These are phyloP conservation scores for Apodemus sylvaticus DNA, from an alignment of 2,113 vertebrate species.

Conservation along the genomic window DNA sequence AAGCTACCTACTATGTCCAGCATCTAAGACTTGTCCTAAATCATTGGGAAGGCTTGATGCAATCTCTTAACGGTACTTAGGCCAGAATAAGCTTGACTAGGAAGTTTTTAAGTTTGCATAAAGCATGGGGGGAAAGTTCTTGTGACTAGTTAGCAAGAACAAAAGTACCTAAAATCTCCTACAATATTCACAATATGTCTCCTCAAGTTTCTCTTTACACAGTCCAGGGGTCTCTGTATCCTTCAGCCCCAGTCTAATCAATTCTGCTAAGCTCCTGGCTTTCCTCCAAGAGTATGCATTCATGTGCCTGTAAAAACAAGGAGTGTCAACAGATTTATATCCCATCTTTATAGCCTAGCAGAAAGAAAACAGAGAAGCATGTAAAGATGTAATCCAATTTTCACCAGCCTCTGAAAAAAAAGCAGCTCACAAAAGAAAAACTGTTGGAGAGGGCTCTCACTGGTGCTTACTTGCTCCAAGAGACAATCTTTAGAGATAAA, in stretches of 20 bases:
- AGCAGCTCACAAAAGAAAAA: background rate
- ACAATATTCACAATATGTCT: background rate
- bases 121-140: background rate
- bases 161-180: background rate
- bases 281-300: slow-evolving; percentile 47
- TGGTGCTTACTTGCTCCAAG: background rate
- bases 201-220: background rate
- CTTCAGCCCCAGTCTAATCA: background rate
- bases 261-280: background rate
- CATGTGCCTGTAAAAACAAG: slow-evolving; percentile 39
- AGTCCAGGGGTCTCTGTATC: background rate
- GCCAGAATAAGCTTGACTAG: background rate
- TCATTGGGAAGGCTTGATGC: background rate
- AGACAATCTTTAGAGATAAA: background rate
- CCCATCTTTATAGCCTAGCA: slow-evolving; percentile 45
- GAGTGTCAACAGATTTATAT: slow-evolving; percentile 35
- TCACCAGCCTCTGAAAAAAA: background rate
- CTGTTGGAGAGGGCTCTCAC: background rate
- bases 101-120: background rate
- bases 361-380: slow-evolving; percentile 18
- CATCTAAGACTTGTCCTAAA: background rate
- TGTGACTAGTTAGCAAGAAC: background rate
- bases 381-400: slow-evolving; percentile 40
- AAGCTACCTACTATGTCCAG: background rate
- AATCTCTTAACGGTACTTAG: background rate